Conservation (phyloP, 2,797 vertebrate species). For the Psittacula echo region DNA sequence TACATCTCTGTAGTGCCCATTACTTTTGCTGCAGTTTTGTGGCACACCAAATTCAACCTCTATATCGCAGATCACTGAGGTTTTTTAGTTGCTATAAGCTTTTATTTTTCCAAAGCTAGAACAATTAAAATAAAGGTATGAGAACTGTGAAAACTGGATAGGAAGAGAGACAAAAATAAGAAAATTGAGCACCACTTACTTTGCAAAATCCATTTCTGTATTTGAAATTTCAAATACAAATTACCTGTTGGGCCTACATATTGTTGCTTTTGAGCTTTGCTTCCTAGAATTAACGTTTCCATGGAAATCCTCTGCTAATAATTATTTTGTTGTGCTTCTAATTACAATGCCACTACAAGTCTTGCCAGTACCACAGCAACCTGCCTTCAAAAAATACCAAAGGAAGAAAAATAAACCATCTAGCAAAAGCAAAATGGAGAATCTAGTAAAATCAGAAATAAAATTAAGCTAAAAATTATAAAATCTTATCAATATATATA, state of each 20-base stretch:
- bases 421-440: not conserved
- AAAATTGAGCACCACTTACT: not conserved
- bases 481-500: not conserved
- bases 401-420: conserved; percentile 8
- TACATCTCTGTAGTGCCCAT: not conserved
- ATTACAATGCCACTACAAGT: conserved; percentile 57
- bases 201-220: not conserved
- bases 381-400: conserved; percentile 12
- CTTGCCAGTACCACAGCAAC: conserved; percentile 47
- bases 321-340: conserved; percentile 70
- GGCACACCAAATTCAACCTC: not conserved
- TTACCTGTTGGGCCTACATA: conserved; percentile 2
- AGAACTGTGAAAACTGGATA: not conserved
- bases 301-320: conserved; percentile 70
- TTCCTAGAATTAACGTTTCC: conserved; percentile 59
- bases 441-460: not conserved
- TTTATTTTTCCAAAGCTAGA: not conserved
- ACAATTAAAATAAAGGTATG: not conserved
- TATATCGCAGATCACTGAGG: not conserved
- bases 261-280: conserved; percentile 31
- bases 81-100: not conserved
- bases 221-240: conserved; percentile 52
- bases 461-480: not conserved
- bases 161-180: not conserved
- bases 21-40: not conserved